Evolutionary conservation across 2,113 vertebrate species (phyloP).

Genomic region (Gymnobelideus leadbeateri): DNA sequence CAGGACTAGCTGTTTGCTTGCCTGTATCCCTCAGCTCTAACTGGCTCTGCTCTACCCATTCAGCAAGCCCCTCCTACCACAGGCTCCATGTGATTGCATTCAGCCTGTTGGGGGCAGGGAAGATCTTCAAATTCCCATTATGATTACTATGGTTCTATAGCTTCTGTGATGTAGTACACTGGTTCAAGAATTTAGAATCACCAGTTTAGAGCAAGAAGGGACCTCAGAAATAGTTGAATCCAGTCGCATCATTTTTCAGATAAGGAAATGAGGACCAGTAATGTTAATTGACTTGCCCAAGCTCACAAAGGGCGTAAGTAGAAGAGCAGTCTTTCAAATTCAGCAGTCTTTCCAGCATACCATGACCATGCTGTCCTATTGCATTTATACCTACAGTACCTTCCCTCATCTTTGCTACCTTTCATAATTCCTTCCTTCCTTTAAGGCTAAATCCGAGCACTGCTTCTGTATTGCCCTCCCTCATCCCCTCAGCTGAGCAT

Average conservation of each 20-base stretch:
- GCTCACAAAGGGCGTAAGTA: neutral
- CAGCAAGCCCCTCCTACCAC: too few species aligned
- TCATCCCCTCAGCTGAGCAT: neutral
- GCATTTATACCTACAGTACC: neutral
- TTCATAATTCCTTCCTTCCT: neutral
- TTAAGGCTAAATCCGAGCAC: neutral
- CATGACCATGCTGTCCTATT: neutral
- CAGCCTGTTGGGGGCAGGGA: too few species aligned
- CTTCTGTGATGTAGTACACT: neutral
- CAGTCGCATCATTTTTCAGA: neutral
- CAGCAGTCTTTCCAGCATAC: too few species aligned
- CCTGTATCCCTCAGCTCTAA: too few species aligned
- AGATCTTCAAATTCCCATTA: too few species aligned
- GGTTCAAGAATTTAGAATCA: neutral
- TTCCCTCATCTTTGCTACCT: neutral
- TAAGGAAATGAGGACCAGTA: neutral
- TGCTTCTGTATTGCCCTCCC: neutral
- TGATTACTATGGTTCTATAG: neutral
- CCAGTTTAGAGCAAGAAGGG: neutral
- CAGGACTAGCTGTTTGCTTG: too few species aligned
- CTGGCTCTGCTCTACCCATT: too few species aligned
- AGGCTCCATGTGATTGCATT: too few species aligned
- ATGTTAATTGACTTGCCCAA: neutral
- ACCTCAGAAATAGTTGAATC: neutral
- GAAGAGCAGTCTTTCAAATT: too few species aligned